Evolutionary conservation across 2,113 vertebrate genomes (phyloP).

Genomic region (Periophthalmus modestus): DNA sequence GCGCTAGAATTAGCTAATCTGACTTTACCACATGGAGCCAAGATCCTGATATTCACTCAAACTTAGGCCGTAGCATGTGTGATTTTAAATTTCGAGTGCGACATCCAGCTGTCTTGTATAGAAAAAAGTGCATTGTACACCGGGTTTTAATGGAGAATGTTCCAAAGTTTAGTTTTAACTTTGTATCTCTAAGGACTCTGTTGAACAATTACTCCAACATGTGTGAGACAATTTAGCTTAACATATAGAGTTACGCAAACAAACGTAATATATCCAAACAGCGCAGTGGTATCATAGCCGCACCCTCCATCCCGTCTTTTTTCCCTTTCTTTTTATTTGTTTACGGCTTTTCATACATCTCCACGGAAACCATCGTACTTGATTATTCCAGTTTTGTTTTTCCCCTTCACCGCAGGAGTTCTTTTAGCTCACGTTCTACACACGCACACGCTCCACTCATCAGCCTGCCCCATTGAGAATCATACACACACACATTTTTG

Average conservation of each 20-base stretch:
- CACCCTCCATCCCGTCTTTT: conserved; percentile 16
- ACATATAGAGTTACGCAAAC: no score
- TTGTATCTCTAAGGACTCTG: no score
- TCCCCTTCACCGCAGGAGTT: conserved; percentile 41
- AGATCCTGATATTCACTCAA: no score
- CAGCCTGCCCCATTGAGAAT: conserved; percentile 21
- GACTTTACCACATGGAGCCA: no score
- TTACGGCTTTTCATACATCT: conserved; percentile 44
- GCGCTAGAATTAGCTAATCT: no score
- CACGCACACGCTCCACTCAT: conserved; percentile 16
- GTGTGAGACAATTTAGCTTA: no score
- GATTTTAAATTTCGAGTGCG: no score
- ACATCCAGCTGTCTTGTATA: no score
- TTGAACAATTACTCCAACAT: no score
- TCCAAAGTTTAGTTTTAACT: no score
- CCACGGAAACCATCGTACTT: conserved; percentile 45
- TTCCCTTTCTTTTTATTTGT: conserved; percentile 37
- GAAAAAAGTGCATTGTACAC: not conserved
- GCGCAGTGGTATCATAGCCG: not conserved
- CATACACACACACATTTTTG: conserved; percentile 15
- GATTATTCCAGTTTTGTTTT: conserved; percentile 48
- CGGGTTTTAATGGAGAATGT: not conserved
- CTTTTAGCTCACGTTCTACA: conserved; percentile 40
- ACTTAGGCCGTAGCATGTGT: no score
- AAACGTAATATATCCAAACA: not conserved